Base-by-base conservation (phyloP, 2,888 invertebrate species). In the Pachydiplax longipennis region DNA sequence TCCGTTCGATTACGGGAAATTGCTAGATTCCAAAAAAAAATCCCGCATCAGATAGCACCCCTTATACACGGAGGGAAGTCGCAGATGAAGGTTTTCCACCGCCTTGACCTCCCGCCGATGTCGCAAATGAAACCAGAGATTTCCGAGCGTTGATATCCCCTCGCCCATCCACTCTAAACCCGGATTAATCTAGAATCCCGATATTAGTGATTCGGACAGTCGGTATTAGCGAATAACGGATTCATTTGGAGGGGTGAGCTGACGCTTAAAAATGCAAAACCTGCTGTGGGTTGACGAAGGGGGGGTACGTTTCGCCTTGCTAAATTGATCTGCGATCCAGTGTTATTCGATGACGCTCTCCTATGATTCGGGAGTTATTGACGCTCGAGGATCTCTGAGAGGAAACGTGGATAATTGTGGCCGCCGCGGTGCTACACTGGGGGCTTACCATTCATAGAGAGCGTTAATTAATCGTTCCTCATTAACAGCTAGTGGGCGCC, bases 221-320 rank as follows among this genome's bases (percentile, higher is more conserved):
- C 73, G 73, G 73, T 31, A 73, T 73, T 73, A 73, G 73, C 73
- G 73, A 73, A 73, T 73, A 73, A 73, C 73, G 73, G 73, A 73
- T 73, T 73, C 73, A 73, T 73, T 31, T 31, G 73, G 31, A 73
- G n/a, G 73, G 37, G 25, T 53, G 83, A 65, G 40, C 35, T 58
- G 53, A 22, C 53, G 25, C 87, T 37, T 61, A 87, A 65, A 87
- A 87, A 87, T 61, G 61, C 58, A 87, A 87, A 87, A 65, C 87
- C 87, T 65, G 61, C 61, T 87, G 65, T 65, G 35, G 87, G 87
- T 13, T 22, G 35, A 37, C 82, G 61, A 3, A 61, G 73, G 10
- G 0, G 73, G 25, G 73, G 73, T 73, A 2, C 31, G 31, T 73
- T 13, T 73, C 73, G 73, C 73, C 73, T 73, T 73, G 25, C 73